phyloP scores from a whole-genome alignment of 2,113 vertebrate genomes.

The Vidua macroura region DNA sequence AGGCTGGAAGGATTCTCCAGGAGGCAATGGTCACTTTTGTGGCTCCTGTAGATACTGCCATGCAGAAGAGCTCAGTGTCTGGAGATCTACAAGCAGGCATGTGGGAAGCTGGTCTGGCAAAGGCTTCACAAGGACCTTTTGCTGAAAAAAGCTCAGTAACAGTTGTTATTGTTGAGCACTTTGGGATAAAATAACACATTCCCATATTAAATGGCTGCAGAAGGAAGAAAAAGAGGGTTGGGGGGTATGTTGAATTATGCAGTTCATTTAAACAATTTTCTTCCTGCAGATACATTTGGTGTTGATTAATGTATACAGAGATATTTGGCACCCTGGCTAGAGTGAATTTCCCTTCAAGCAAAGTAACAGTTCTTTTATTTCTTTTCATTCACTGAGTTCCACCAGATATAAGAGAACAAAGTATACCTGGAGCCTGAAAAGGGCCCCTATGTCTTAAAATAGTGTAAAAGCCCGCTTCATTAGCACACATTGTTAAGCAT shows the following conservation, averaged over 20 bases:
- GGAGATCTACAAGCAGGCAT: not conserved
- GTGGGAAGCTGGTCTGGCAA: not conserved
- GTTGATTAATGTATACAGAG: not conserved
- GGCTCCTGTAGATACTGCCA: not conserved
- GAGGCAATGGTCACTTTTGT: not conserved
- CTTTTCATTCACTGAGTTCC: not conserved
- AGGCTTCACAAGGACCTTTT: not conserved
- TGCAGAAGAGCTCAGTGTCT: not conserved
- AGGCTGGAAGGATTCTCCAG: not conserved
- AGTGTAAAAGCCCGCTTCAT: not conserved
- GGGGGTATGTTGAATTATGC: not conserved
- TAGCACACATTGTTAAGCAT: conserved; percentile 21
- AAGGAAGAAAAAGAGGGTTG: not conserved
- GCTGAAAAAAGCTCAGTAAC: not conserved
- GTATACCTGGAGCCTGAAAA: not conserved
- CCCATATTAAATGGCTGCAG: not conserved
- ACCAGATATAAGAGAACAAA: not conserved
- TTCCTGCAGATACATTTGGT: conserved; percentile 34
- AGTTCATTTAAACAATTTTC: not conserved
- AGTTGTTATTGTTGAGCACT: not conserved
- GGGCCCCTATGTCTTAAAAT: not conserved
- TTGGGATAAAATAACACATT: not conserved
- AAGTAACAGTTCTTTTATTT: conserved; percentile 35
- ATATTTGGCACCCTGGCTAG: not conserved
- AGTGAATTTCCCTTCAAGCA: conserved; percentile 9